A percentile compares a stretch with the other conserved stretches of the same genome.
Conservation (phyloP, 2,888 invertebrate genomes). For the Anticlea derivata region DNA sequence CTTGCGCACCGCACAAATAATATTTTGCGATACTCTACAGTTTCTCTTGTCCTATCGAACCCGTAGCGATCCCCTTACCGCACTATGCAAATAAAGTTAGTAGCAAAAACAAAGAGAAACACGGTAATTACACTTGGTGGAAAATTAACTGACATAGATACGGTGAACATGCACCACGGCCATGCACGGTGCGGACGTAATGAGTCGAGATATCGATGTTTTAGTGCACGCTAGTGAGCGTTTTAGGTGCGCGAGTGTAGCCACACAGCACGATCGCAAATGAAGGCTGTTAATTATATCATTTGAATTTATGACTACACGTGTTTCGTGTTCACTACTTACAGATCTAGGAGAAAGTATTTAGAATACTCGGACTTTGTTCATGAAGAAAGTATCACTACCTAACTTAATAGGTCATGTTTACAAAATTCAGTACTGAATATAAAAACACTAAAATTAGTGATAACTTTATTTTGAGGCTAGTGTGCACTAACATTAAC, state of each 20-base stretch:
- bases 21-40: too few species aligned
- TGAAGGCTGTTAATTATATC: constrained; percentile 5
- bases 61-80: constrained; percentile 60
- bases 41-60: constrained; percentile 44
- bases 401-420: too few species aligned
- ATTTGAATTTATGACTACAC: constrained; percentile 6
- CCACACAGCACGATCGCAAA: constrained; percentile 15
- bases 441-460: too few species aligned
- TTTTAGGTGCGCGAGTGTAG: constrained; percentile 4
- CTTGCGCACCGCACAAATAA: too few species aligned
- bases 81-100: constrained; percentile 82
- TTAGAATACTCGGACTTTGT: too few species aligned
- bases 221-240: constrained; percentile 58
- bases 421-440: too few species aligned
- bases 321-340: not conserved
- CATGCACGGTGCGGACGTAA: constrained; percentile 64
- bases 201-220: constrained; percentile 69
- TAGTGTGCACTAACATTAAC: too few species aligned
- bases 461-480: too few species aligned
- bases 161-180: constrained; percentile 62
- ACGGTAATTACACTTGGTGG: constrained; percentile 80
- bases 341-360: too few species aligned
- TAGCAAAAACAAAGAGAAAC: constrained; percentile 82
- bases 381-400: too few species aligned
- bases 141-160: constrained; percentile 82